Evolutionary conservation across 1,140 invertebrate species (phyloP).

Genomic region (Papilio machaon): DNA sequence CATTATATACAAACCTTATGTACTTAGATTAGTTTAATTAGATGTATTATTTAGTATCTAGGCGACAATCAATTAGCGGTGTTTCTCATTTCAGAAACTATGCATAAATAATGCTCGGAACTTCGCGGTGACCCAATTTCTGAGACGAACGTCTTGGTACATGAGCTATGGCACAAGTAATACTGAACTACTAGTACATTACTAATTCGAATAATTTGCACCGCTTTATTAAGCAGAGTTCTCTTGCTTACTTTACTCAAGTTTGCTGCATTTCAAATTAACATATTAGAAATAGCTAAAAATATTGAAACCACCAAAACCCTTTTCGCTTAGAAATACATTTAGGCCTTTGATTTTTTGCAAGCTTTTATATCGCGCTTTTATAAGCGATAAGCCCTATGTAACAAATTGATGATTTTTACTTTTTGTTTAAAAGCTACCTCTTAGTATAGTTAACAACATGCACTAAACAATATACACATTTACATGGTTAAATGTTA

Average conservation of each 20-base stretch:
- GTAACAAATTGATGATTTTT: too few relatives aligned
- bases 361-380: too few relatives aligned
- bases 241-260: conserved; percentile 40
- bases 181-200: conserved; percentile 41
- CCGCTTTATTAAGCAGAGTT: conserved; percentile 51
- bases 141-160: conserved; percentile 39
- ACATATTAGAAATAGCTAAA: too few relatives aligned
- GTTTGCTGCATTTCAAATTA: conserved; percentile 35
- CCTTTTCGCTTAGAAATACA: too few relatives aligned
- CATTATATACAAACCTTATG: neutral
- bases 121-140: conserved; percentile 28
- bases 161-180: conserved; percentile 45
- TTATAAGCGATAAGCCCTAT: too few relatives aligned
- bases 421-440: too few relatives aligned
- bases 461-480: too few relatives aligned
- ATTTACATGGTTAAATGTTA: too few relatives aligned
- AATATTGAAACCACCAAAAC: too few relatives aligned
- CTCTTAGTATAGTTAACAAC: too few relatives aligned
- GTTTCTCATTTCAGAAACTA: conserved; percentile 23
- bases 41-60: neutral
- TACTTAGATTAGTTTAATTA: neutral
- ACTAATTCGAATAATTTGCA: conserved; percentile 57
- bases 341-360: too few relatives aligned
- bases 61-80: conserved; percentile 16
- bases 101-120: conserved; percentile 31